Evolutionary conservation across 1,140 invertebrate genomes (phyloP).

Genomic region (Heliconius himera): DNA sequence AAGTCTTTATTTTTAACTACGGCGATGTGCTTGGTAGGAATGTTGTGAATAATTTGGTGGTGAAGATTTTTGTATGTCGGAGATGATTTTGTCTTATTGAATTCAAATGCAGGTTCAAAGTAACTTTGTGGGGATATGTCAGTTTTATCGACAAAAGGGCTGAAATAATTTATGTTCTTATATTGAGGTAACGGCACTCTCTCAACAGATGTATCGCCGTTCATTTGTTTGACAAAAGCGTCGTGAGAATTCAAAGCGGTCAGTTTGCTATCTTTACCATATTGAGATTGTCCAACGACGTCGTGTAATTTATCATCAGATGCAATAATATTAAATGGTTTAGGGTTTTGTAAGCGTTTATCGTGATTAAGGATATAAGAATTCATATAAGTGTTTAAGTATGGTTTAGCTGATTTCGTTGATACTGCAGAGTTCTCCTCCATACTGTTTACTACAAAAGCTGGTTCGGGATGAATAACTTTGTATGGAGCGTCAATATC

Average conservation of each 20-base stretch:
- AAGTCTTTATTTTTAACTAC: constrained; percentile 54
- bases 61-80: background rate
- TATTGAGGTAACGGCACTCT: constrained; percentile 57
- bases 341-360: constrained; percentile 25
- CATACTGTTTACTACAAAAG: constrained; percentile 41
- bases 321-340: constrained; percentile 46
- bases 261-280: constrained; percentile 21
- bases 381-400: background rate
- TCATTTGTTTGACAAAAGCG: constrained; percentile 46
- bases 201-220: constrained; percentile 42
- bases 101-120: constrained; percentile 41
- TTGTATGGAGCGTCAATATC: constrained; percentile 54
- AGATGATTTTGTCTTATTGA: background rate
- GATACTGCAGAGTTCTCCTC: constrained; percentile 9
- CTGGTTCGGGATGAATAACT: constrained; percentile 53
- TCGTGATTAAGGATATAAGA: background rate
- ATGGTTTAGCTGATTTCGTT: background rate
- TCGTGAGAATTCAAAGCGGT: constrained; percentile 42
- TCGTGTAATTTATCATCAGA: constrained; percentile 52
- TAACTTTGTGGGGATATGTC: constrained; percentile 19
- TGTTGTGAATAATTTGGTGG: constrained; percentile 19
- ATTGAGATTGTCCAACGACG: constrained; percentile 33
- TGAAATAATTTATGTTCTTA: constrained; percentile 55
- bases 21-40: constrained; percentile 41
- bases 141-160: constrained; percentile 48